Evolutionary conservation across 1,140 invertebrate genomes (phyloP), one percentile per base, ranked within the genome.

Genomic region (Caerostris extrusa): DNA sequence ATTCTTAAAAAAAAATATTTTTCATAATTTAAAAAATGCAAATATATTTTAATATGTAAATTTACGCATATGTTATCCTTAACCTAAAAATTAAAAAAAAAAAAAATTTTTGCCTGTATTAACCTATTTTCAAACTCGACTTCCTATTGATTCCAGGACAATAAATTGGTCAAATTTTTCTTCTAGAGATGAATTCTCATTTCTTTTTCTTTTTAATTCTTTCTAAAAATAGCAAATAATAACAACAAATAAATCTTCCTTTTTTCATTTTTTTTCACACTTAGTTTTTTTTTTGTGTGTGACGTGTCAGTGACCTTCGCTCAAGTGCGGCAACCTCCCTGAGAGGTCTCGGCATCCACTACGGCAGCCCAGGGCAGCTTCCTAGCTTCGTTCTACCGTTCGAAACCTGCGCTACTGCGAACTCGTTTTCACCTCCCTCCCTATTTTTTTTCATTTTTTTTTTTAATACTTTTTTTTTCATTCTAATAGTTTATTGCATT

Each of bases 261-360:
- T n/a, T 34, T 34, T 34, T 8, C 7, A 7, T 34, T 50, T 71
- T 34, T 71, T 8, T 77, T 53, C 34, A 34, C 34, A 34, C 34
- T 34, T 34, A 34, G 50, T 67, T 5, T 64, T 67, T 5, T 64
- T 85, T 61, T 50, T 87, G 17, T 85, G 12, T 58, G 2, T 58
- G 8, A 34, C 53, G 17, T 55, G 88, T 90, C 88, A 90, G 64
- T 90, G 88, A 90, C 88, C 88, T 90, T n/a, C 3, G 17, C 34
- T 50, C 7, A 57, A 90, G 88, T 90, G 7, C 88, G 88, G 64
- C 88, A 56, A 90, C 69, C 61, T 90, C 88, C 61, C 64, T 55
- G 56, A 19, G 53, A n/a, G 34, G 57, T 56, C n/a, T 53, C 88
- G 64, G 64, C 64, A 71, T 55, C 3, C 88, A 58, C 67, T 56